phyloP scores from a whole-genome alignment of 2,888 invertebrate species.

The Aethes cnicana region DNA sequence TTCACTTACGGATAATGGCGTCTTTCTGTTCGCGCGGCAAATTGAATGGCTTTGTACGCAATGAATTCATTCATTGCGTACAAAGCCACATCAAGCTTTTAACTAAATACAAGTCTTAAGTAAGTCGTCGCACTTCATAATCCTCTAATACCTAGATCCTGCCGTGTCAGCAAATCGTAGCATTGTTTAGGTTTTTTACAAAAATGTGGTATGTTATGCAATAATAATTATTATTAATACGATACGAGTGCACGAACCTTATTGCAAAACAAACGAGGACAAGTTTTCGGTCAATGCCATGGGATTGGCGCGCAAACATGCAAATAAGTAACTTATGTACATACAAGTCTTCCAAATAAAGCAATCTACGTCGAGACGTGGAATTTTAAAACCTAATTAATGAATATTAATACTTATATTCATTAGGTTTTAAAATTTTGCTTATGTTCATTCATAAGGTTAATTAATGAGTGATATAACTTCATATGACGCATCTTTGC shows the following conservation, averaged over 20 bases:
- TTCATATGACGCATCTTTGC: slow-evolving; percentile 5
- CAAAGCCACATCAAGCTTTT: background rate
- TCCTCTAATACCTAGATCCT: too few species aligned
- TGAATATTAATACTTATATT: too few species aligned
- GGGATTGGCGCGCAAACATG: too few species aligned
- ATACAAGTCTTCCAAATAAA: too few species aligned
- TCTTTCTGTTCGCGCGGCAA: slow-evolving; percentile 18
- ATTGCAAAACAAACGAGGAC: background rate
- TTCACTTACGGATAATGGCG: slow-evolving; percentile 37
- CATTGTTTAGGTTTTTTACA: too few species aligned
- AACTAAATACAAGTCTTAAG: background rate
- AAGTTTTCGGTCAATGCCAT: slow-evolving; percentile 19
- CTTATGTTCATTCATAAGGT: too few species aligned
- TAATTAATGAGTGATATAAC: slow-evolving; percentile 29
- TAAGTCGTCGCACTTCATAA: background rate
- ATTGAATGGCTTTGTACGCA: slow-evolving; percentile 11
- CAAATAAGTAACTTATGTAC: too few species aligned
- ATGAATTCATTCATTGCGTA: slow-evolving; percentile 2
- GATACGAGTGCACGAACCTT: background rate
- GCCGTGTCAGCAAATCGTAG: too few species aligned
- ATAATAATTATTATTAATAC: background rate
- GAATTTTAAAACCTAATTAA: slow-evolving; percentile 3
- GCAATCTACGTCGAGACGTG: background rate
- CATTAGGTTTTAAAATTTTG: too few species aligned
- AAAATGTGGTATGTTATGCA: too few species aligned